Conservation (phyloP, 2,797 vertebrate species). For the Myotis pilosus region DNA sequence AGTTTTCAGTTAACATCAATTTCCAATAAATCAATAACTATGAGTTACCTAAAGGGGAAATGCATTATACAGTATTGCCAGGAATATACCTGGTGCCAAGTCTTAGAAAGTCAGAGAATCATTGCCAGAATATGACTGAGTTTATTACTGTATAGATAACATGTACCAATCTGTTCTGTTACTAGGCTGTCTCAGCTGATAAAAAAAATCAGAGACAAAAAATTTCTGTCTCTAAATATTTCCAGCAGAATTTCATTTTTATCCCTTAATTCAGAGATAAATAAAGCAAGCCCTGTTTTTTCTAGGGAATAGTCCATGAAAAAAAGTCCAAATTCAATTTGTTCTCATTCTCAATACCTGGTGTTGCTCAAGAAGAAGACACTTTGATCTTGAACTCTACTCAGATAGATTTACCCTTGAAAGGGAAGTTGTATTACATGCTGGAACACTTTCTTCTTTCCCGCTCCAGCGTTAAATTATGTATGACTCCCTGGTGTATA, state of each 20-base stretch:
- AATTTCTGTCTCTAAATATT: neutral
- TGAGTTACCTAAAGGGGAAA: neutral
- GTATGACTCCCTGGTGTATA: slow-evolving; percentile 32
- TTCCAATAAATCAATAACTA: neutral
- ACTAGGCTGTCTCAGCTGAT: neutral
- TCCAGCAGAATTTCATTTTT: neutral
- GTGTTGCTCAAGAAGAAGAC: slow-evolving; percentile 31
- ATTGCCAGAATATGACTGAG: neutral
- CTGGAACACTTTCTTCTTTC: slow-evolving; percentile 39
- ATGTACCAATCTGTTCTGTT: neutral
- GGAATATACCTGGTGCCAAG: neutral
- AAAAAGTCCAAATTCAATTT: neutral
- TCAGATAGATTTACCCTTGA: neutral
- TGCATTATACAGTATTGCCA: neutral
- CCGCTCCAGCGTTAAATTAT: slow-evolving; percentile 58
- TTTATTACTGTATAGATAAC: neutral
- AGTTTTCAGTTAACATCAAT: neutral
- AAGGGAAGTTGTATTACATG: neutral
- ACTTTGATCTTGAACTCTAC: slow-evolving; percentile 22
- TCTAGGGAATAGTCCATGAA: slow-evolving; percentile 6
- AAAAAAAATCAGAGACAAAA: neutral
- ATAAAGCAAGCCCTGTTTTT: slow-evolving; percentile 2
- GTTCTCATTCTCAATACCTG: slow-evolving; percentile 21
- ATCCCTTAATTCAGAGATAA: neutral
- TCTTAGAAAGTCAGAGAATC: neutral